Base-by-base conservation (phyloP, 2,888 invertebrate species). In the Meteorus colon region DNA sequence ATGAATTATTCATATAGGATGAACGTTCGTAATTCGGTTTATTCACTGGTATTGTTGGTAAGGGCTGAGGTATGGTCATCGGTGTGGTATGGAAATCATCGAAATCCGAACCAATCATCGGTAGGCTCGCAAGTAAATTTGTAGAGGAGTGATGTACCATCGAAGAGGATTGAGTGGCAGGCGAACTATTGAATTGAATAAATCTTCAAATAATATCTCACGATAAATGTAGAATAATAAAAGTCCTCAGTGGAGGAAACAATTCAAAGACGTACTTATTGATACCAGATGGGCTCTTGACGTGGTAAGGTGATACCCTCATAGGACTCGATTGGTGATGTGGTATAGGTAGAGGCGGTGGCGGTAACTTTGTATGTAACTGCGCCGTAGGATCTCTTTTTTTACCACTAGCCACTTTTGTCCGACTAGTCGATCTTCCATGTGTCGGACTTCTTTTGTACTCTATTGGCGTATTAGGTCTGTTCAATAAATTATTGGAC, bases 91-190 rank as follows among this genome's bases (percentile, higher is more conserved):
- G 88, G 75, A 84, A 88, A 75, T 89, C 89, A 77, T 89, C 90
- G 82, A 94, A 94, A 86, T 94, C 94, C 77, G 94, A 90, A 63
- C 94, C 94, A 81, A 95, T 94, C 93, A 95, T 93, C 6, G 95
- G 95, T 80, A 94, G 91, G 82, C 94, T 95, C 81, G 95, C 95
- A 80, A 94, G 91, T 10, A 94, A 73, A 31, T 45, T 45, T 34
- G 45, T 37, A 12, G 24, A 27, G 10, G 48, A 19, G 4, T 59
- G 69, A 10, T 70, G 31, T n/a, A 14, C n/a, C 63, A 29, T 29
- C n/a, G 45, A 24, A 10, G 41, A 62, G 48, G 45, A 41, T 31
- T 24, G 73, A 10, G 24, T 19, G 27, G 48, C 65, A 34, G 51
- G 51, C n/a, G 34, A 63, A 48, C 48, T 65, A 78, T 41, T 74